Conservation (phyloP, 1,140 invertebrate genomes). For the Campoletis sonorensis region DNA sequence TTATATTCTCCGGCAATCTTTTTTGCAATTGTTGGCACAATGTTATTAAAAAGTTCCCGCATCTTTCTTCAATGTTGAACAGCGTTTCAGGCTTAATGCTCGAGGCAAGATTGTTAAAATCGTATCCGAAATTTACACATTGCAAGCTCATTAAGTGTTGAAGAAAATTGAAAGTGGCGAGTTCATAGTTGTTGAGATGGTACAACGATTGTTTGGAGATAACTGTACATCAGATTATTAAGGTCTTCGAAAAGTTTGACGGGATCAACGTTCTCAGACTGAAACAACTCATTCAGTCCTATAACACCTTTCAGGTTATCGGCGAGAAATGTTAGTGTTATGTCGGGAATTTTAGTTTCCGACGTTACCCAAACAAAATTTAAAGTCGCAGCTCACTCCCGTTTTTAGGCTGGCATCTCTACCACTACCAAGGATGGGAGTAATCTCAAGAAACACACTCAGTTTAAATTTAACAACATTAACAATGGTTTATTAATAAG, state of each 20-base stretch:
- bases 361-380: no score
- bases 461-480: no score
- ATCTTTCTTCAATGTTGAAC: constrained; percentile 50
- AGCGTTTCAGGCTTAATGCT: constrained; percentile 30
- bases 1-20: constrained; percentile 48
- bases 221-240: constrained; percentile 46
- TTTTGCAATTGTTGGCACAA: constrained; percentile 47
- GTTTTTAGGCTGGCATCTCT: no score
- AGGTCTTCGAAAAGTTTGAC: constrained; percentile 56
- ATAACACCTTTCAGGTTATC: constrained; percentile 29
- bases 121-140: constrained; percentile 52
- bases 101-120: constrained; percentile 49
- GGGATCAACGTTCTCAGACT: constrained; percentile 54
- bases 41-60: constrained; percentile 44
- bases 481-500: no score
- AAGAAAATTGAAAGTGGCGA: constrained; percentile 45
- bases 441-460: no score
- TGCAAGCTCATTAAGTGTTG: constrained; percentile 36
- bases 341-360: no score
- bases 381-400: no score
- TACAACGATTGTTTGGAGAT: constrained; percentile 47
- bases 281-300: constrained; percentile 53
- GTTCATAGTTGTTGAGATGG: constrained; percentile 44
- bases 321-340: constrained; percentile 33
- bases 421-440: no score